Evolutionary conservation across 1,140 invertebrate species (phyloP), one percentile per base, ranked within the genome.

Genomic region (Cotesia glomerata): DNA sequence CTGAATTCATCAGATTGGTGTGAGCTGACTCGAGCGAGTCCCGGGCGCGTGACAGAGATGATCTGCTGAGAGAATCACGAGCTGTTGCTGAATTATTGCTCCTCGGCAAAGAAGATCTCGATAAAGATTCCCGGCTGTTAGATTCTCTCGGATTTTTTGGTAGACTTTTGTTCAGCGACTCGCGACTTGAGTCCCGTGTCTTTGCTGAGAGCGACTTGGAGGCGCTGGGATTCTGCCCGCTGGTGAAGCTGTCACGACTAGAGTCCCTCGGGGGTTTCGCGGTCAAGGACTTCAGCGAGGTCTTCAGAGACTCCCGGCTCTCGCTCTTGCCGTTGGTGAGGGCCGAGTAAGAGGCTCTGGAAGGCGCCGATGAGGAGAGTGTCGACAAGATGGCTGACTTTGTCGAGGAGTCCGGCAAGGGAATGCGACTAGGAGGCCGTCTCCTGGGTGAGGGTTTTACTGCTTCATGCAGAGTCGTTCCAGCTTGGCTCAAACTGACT

Each of bases 361-460:
- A 82, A 76, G 77, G 79, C 65, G 81, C 85, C 2, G 90, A 89
- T n/a, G 39, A 45, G 7, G 39, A 45, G 7, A 45, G 11, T 11
- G 90, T 89, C 79, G 91, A 91, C n/a, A 88, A 88, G 13, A 88
- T 86, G 4, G 85, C 77, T 45, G 86, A 80, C 49, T 86, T 88
- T 26, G 26, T 68, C 65, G 88, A 88, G 74, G 87, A 86, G 18
- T 90, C 90, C 54, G 88, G 89, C 70, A 93, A 85, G 26, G 93
- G 92, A 69, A 93, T 93, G 79, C 92, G 92, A 84, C 91, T 92
- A 56, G 92, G 91, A 73, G 64, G 71, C 45, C 90, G 88, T 66
- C 88, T 79, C 68, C 88, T 88, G 5, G 82, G 87, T 76, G 88
- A 89, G 65, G 87, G 90, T 74, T 88, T 88, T 45, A 83, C 67